A percentile compares a stretch with the other conserved stretches of the same genome.
Conservation (phyloP, 1,140 invertebrate genomes). For the Diplogasteroides magnus region DNA sequence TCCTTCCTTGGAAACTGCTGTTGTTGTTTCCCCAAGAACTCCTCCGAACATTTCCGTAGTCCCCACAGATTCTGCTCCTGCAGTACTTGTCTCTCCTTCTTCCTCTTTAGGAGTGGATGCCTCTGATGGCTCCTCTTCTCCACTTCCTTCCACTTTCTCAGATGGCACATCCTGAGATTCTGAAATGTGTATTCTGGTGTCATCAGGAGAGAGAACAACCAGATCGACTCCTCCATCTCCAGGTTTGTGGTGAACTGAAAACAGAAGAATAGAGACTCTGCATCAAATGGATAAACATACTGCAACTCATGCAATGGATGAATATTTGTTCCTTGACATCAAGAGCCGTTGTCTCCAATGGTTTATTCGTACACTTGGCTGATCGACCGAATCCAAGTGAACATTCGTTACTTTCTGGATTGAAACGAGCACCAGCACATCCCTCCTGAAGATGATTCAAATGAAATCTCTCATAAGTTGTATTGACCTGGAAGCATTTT, state of each 20-base stretch:
- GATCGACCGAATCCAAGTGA: conserved; percentile 15
- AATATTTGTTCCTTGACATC: conserved; percentile 7
- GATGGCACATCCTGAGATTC: conserved; percentile 1
- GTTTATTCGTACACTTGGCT: conserved; percentile 10
- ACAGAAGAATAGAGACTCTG: not conserved
- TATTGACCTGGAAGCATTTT: conserved; percentile 22
- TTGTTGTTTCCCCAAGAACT: not conserved
- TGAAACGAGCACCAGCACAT: conserved; percentile 27
- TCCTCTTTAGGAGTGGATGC: not conserved
- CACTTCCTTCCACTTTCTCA: conserved; percentile 1
- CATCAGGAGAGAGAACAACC: not conserved
- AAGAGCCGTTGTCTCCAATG: not conserved
- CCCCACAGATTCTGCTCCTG: conserved; percentile 4
- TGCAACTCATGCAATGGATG: conserved; percentile 31
- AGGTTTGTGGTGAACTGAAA: conserved; percentile 23
- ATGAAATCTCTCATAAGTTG: not conserved
- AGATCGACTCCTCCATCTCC: conserved; percentile 14
- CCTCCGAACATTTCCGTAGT: not conserved
- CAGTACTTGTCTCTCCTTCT: conserved; percentile 20
- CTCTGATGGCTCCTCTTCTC: not conserved
- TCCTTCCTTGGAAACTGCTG: conserved; percentile 1
- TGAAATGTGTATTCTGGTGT: not conserved
- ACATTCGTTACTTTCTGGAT: conserved; percentile 24
- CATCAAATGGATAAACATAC: conserved; percentile 10
- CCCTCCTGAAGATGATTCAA: conserved; percentile 22